Conservation (phyloP, 2,797 vertebrate genomes). For the Erethizon dorsatum region DNA sequence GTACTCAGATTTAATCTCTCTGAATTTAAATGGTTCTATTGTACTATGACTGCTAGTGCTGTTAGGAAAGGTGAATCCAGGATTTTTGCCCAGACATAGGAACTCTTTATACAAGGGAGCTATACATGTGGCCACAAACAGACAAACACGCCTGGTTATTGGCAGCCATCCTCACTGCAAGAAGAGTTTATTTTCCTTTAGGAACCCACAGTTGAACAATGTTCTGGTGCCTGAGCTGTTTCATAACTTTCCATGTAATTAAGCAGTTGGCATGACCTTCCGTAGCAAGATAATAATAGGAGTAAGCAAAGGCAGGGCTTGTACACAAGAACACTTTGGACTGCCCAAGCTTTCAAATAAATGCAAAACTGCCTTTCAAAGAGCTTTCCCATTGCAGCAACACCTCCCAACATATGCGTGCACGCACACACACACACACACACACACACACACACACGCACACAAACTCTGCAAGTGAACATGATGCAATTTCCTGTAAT, state of each 20-base stretch:
- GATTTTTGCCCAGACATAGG: conserved; percentile 82
- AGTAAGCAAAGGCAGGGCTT: conserved; percentile 62
- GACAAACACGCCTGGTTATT: conserved; percentile 56
- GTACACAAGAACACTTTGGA: conserved; percentile 39
- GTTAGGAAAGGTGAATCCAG: conserved; percentile 88
- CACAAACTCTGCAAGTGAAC: not conserved
- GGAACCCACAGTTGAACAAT: conserved; percentile 72
- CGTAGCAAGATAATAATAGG: conserved; percentile 53
- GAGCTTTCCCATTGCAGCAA: conserved; percentile 13
- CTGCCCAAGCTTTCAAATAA: not conserved
- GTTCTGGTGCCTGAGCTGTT: conserved; percentile 49
- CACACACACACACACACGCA: not conserved
- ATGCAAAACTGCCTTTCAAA: conserved; percentile 37
- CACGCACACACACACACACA: not conserved
- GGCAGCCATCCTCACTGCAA: conserved; percentile 24
- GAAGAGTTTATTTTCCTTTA: conserved; percentile 72
- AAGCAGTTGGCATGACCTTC: conserved; percentile 76
- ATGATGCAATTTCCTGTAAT: conserved; percentile 28
- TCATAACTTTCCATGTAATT: conserved; percentile 81
- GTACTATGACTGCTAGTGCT: conserved; percentile 82
- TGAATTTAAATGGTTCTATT: conserved; percentile 90
- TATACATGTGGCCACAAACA: conserved; percentile 51
- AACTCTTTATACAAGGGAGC: conserved; percentile 70
- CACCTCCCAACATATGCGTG: not conserved
- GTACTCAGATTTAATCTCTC: conserved; percentile 91